Evolutionary conservation across 1,140 invertebrate species (phyloP).

Genomic region (Tetranychus cinnabarinus): DNA sequence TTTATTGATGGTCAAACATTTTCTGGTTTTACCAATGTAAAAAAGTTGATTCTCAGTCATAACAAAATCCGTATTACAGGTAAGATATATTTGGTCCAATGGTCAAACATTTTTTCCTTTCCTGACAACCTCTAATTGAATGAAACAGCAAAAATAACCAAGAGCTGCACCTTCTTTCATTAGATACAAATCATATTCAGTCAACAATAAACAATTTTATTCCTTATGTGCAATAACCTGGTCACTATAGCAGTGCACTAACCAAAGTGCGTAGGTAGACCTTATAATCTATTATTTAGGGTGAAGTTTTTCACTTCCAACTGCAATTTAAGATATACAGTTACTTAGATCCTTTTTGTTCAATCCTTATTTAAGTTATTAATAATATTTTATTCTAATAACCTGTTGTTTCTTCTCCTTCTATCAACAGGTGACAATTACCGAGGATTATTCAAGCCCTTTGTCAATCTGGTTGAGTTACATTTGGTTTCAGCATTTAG

Average conservation of each 20-base stretch:
- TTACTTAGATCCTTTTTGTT: not conserved
- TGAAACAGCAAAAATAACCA: too few relatives aligned
- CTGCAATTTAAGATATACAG: too few relatives aligned
- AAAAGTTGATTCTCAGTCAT: constrained; percentile 44
- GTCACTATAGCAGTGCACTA: not conserved
- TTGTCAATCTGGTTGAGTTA: constrained; percentile 39
- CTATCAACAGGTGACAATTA: constrained; percentile 25
- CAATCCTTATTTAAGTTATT: not conserved
- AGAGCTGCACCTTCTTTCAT: too few relatives aligned
- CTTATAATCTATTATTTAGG: too few relatives aligned
- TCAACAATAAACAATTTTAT: not conserved
- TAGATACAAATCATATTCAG: not conserved
- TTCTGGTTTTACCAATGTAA: constrained; percentile 42
- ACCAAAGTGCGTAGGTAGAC: not conserved
- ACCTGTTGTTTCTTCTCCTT: not conserved
- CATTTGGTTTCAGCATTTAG: constrained; percentile 47
- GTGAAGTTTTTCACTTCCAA: too few relatives aligned
- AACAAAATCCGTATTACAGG: constrained; percentile 36
- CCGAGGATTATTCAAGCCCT: constrained; percentile 50
- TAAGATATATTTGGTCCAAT: not conserved
- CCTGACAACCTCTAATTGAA: too few relatives aligned
- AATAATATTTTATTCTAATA: not conserved
- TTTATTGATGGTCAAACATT: constrained; percentile 37
- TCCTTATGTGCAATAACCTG: not conserved
- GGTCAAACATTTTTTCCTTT: too few relatives aligned